Percentiles rank a stretch among this genome's conserved stretches.
phyloP scores from a whole-genome alignment of 2,113 vertebrate species.

The Hippocampus guttulatus region DNA sequence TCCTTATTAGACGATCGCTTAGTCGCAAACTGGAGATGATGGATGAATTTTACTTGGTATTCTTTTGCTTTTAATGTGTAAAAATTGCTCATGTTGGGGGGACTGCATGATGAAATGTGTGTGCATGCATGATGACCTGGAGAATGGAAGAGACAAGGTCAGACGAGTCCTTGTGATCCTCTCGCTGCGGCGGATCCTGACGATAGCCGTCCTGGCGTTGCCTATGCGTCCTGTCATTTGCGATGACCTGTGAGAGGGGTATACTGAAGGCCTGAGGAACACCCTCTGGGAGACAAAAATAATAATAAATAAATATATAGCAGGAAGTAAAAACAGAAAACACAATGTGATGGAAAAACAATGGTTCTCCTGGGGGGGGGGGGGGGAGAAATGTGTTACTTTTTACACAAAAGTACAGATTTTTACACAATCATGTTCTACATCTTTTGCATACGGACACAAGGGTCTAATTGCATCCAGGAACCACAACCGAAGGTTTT shows the following conservation, averaged over 20 bases:
- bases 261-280: slow-evolving; percentile 89
- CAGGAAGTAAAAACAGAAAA: neutral
- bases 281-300: slow-evolving; percentile 71
- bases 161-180: slow-evolving; percentile 85
- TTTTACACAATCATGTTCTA: slow-evolving; percentile 20
- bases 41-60: neutral
- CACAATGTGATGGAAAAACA: neutral
- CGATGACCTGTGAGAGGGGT: slow-evolving; percentile 89
- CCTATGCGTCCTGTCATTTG: slow-evolving; percentile 77
- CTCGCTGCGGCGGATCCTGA: slow-evolving; percentile 75
- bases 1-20: slow-evolving; percentile 90
- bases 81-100: neutral
- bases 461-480: slow-evolving; percentile 42
- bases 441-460: slow-evolving; percentile 7
- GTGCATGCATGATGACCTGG: slow-evolving; percentile 52
- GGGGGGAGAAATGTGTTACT: slow-evolving; percentile 15
- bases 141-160: slow-evolving; percentile 86
- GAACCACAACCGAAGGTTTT: slow-evolving; percentile 50
- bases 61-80: neutral
- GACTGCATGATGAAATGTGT: neutral
- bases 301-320: neutral
- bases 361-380: slow-evolving; percentile 1
- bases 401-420: neutral
- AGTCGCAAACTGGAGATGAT: slow-evolving; percentile 77
- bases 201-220: slow-evolving; percentile 72